Evolutionary conservation across 2,888 invertebrate species (phyloP).

Genomic region (Sarcophaga variegata): DNA sequence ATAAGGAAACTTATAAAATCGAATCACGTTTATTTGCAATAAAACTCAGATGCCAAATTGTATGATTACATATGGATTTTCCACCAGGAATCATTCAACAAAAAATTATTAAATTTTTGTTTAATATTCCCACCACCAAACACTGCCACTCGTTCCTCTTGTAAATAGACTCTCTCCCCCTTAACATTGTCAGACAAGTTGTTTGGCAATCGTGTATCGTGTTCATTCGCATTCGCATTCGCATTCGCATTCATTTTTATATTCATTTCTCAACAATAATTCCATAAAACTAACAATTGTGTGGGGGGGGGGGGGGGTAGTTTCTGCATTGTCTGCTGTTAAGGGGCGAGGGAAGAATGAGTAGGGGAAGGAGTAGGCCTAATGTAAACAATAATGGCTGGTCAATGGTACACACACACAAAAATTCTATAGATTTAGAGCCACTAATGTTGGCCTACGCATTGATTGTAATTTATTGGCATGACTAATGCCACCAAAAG

Average conservation of each 20-base stretch:
- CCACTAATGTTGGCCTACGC: conserved; percentile 50
- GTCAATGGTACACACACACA: background rate
- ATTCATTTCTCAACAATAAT: conserved; percentile 30
- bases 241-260: background rate
- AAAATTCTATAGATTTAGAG: conserved; percentile 34
- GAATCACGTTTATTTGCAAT: no score
- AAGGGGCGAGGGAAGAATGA: background rate
- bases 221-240: conserved; percentile 3
- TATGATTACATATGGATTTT: no score
- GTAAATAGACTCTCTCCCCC: no score
- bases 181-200: background rate
- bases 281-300: background rate
- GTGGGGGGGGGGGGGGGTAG: no score
- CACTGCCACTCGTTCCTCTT: background rate
- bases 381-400: conserved; percentile 30
- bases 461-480: conserved; percentile 66
- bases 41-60: no score
- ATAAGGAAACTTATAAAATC: no score
- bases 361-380: background rate
- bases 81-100: background rate
- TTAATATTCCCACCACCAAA: background rate
- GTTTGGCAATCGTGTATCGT: conserved; percentile 12
- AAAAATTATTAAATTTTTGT: conserved; percentile 24
- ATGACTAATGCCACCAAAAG: conserved; percentile 64
- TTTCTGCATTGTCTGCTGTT: background rate